Evolutionary conservation across 2,113 vertebrate species (phyloP), one percentile per base, ranked within the genome.

Genomic region (Anguilla rostrata): DNA sequence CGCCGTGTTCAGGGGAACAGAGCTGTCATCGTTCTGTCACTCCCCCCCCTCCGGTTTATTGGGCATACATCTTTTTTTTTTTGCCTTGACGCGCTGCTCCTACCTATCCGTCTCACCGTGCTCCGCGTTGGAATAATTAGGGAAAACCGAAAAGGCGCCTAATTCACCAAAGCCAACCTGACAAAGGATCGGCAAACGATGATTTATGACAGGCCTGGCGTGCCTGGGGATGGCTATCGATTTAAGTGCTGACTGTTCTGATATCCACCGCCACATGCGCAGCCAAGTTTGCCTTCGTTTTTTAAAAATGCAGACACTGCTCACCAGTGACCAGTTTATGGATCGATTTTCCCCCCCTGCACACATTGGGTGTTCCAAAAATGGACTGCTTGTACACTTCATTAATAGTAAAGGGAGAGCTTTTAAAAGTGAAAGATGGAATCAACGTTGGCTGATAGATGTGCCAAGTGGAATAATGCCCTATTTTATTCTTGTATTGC

Each of bases 141-240:
- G 91, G 34, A 34, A 83, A 39, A 87, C 91, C 92, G 93, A 91
- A 90, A 94, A 92, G 90, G 26, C 75, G 34, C 14, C 39, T 46
- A 80, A 80, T 57, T 39, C 34, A n/a, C 75, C 29, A 46, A 56
- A 89, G 86, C 90, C 89, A 90, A 90, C 90, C 92, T 93, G 94
- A 94, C 92, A 94, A 93, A 86, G 84, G 80, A 93, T 89, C 92
- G 94, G 93, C 93, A 96, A 95, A 97, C 94, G 95, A 94, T 97
- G 96, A 98, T 96, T 96, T 96, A 97, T 95, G 95, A 95, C 41
- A 89, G 87, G 89, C 91, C 91, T 95, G 92, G 81, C 85, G 89
- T 92, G 95, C 93, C 94, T 95, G 90, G 93, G 94, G 95, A 97
- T 97, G 96, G 92, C 89, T 95, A 97, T 96, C 95, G 97, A 97